These are phyloP conservation scores for Trissoscelio sp. DNA, from an alignment of 2,888 invertebrate species.

Conservation along the genomic window DNA sequence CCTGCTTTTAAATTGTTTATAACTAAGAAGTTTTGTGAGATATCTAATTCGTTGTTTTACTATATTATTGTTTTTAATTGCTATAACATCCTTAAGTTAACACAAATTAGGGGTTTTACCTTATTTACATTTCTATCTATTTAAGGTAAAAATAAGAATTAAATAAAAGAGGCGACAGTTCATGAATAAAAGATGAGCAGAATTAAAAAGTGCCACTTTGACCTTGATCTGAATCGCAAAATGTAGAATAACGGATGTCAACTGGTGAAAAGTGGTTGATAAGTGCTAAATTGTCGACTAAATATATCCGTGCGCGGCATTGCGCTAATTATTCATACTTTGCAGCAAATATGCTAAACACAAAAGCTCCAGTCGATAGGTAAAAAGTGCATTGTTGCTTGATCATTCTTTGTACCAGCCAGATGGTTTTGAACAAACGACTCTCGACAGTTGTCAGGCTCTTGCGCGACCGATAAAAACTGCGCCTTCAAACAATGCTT, in stretches of 20 bases:
- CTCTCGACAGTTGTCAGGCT: constrained; percentile 36
- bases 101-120: too few relatives aligned
- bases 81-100: too few relatives aligned
- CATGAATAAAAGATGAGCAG: constrained; percentile 3
- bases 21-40: too few relatives aligned
- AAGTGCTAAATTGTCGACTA: constrained; percentile 38
- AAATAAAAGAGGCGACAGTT: too few relatives aligned
- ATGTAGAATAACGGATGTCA: constrained; percentile 23
- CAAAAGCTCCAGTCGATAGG: constrained; percentile 34
- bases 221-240: constrained; percentile 50
- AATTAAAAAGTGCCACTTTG: constrained; percentile 20
- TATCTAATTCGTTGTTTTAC: too few relatives aligned
- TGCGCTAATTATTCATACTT: constrained; percentile 51
- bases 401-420: constrained; percentile 51
- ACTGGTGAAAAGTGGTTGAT: constrained; percentile 18
- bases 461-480: constrained; percentile 57
- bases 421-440: constrained; percentile 55
- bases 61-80: too few relatives aligned
- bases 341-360: constrained; percentile 35
- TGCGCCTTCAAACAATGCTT: constrained; percentile 25
- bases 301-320: constrained; percentile 13
- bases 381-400: constrained; percentile 47
- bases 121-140: too few relatives aligned
- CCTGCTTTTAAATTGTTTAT: too few relatives aligned
- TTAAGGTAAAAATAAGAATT: too few relatives aligned